Percentiles rank a stretch among this genome's conserved stretches.
Evolutionary conservation across 37 sponge, comb jelly and placozoan genomes (phyloP).

Genomic region (Mnemiopsis leidyi): DNA sequence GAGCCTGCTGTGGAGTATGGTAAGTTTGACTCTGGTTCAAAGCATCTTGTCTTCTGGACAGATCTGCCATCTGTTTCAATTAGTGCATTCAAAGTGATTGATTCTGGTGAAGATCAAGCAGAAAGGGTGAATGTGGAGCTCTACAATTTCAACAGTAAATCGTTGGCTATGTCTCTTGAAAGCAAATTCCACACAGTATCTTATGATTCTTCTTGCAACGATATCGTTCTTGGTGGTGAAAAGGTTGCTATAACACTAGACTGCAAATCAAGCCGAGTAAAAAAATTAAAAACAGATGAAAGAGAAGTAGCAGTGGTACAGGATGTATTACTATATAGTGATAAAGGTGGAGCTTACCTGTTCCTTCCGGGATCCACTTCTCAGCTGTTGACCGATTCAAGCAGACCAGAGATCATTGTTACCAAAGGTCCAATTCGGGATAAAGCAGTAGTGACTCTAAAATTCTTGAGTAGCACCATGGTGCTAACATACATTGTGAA

Average conservation of each 20-base stretch:
- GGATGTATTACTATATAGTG: not conserved
- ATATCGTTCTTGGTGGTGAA: not conserved
- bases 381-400: not conserved
- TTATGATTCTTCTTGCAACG: not conserved
- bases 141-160: too few relatives aligned
- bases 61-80: not conserved
- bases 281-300: not conserved
- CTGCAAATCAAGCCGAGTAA: not conserved
- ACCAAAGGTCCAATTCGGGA: not conserved
- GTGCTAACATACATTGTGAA: not conserved
- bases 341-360: not conserved
- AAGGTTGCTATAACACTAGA: not conserved
- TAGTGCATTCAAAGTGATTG: too few relatives aligned
- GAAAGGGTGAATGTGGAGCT: too few relatives aligned
- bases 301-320: not conserved
- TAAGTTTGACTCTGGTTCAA: not conserved
- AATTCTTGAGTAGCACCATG: not conserved
- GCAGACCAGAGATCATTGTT: not conserved
- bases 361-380: not conserved
- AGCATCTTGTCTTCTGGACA: not conserved
- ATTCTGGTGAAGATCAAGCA: too few relatives aligned
- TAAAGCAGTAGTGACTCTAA: not conserved
- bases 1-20: not conserved
- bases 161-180: too few relatives aligned
- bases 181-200: too few relatives aligned